Conservation (phyloP, 1,140 invertebrate species). For the Metaphire vulgaris region DNA sequence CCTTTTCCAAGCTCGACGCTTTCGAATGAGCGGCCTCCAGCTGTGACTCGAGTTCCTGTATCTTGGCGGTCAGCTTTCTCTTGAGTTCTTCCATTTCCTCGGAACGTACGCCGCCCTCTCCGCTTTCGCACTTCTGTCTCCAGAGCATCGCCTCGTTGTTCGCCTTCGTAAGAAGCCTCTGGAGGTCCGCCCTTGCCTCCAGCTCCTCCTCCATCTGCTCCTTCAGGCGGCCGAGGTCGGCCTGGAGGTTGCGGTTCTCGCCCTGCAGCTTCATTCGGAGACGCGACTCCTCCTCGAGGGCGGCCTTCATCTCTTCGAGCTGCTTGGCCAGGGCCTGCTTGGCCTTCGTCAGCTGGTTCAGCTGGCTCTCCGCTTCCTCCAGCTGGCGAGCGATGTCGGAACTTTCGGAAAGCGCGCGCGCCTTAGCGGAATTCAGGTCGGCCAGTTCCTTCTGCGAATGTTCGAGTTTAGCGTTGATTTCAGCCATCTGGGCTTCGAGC, state of each 20-base stretch:
- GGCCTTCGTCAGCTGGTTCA: conserved; percentile 91
- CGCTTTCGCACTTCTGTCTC: conserved; percentile 50
- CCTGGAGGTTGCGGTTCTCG: conserved; percentile 57
- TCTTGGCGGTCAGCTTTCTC: conserved; percentile 86
- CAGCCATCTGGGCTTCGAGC: conserved; percentile 86
- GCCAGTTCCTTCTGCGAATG: conserved; percentile 38
- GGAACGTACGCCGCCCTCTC: conserved; percentile 83
- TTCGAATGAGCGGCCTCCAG: conserved; percentile 46
- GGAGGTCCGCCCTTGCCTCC: conserved; percentile 58
- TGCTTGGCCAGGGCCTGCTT: conserved; percentile 56
- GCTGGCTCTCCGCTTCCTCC: conserved; percentile 76
- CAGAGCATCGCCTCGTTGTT: conserved; percentile 62
- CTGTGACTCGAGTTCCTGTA: conserved; percentile 87
- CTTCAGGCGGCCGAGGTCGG: conserved; percentile 92
- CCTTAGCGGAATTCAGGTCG: conserved; percentile 44
- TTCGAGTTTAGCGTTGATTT: conserved; percentile 89
- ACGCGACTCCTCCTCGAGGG: conserved; percentile 4
- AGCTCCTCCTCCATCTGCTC: conserved; percentile 94
- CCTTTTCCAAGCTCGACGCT: conserved; percentile 59
- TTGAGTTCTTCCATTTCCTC: conserved; percentile 98
- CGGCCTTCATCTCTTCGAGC: conserved; percentile 70
- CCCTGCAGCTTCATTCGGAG: neutral
- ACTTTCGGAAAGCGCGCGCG: conserved; percentile 71
- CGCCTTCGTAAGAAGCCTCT: conserved; percentile 93
- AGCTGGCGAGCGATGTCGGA: conserved; percentile 71